Conservation (phyloP, 2,888 invertebrate genomes). For the Trisateles emortualis region DNA sequence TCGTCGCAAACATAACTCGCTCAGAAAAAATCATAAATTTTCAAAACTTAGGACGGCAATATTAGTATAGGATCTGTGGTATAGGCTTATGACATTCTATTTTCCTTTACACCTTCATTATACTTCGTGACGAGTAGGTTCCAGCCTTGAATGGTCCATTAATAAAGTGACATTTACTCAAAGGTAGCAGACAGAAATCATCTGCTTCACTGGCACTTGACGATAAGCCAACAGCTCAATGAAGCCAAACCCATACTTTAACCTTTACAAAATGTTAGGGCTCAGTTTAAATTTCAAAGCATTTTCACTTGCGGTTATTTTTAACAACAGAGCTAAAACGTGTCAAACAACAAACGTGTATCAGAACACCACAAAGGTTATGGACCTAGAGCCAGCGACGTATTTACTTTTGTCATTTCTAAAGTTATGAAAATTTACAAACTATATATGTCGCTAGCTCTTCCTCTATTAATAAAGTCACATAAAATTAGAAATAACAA, state of each 20-base stretch:
- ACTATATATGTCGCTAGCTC: no score
- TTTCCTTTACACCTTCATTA: no score
- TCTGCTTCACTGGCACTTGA: background rate
- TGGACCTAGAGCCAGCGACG: no score
- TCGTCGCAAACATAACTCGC: no score
- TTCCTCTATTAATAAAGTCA: conserved; percentile 23
- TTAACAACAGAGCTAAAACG: background rate
- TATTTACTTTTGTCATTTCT: no score
- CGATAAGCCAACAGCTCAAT: background rate
- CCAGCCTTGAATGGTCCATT: background rate
- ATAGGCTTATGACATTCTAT: no score
- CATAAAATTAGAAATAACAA: conserved; percentile 32
- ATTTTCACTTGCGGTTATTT: conserved; percentile 6
- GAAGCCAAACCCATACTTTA: background rate
- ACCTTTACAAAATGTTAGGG: conserved; percentile 11
- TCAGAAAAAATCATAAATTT: no score
- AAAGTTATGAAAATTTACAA: no score
- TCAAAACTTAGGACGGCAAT: no score
- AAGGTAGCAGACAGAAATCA: background rate
- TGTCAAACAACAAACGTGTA: conserved; percentile 6
- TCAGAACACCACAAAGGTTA: conserved; percentile 15
- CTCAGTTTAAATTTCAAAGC: conserved; percentile 4
- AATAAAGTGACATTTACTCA: background rate
- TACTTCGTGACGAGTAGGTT: no score
- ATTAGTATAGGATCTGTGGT: no score